Evolutionary conservation across 2,113 vertebrate species (phyloP), one percentile per base, ranked within the genome.

Genomic region (Sinocyclocheilus maitianheensis): DNA sequence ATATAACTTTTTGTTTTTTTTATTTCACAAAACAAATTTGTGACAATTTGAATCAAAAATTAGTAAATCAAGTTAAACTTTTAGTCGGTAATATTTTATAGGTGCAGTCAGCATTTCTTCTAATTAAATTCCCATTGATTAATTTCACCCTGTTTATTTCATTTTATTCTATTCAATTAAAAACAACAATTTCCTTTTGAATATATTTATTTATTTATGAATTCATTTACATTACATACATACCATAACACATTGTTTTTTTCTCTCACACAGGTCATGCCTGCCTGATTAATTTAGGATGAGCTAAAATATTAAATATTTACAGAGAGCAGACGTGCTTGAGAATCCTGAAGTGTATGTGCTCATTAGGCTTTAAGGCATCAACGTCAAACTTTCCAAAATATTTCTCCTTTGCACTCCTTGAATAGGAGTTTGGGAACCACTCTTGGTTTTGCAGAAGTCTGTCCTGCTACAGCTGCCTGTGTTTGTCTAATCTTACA

Each of bases 231-330:
- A 71, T 20, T 11, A 20, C 22, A 46, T 24, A 48, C 22, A 48
- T 48, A 24, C 7, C 12, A 76, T 76, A 75, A 11, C 69, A 75
- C 40, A 3, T 20, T 0, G 20, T 40, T 55, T 63, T 63, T n/a
- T 13, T 62, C 37, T 77, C 48, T 77, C 14, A 55, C 30, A 77
- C 51, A 58, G 16, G 16, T 18, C 16, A 20, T 78, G 51, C 18
- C 26, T 34, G 30, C 51, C 51, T 78, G 26, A 74, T 75, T 48
- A 24, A 51, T 76, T 48, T 76, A 76, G n/a, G 43, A 76, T 76
- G 74, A 76, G 74, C 74, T 51, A 6, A 48, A 51, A 51, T 76
- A 76, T 48, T 76, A 76, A 76, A 76, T 76, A 76, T 76, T 76
- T 71, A 76, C 80, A 83, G 62, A 71, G 22, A 37, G 30, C 62